Percentiles rank a stretch among this genome's conserved stretches.
Evolutionary conservation across 2,888 invertebrate genomes (phyloP).

Genomic region (Cryptophagus acutangulus): DNA sequence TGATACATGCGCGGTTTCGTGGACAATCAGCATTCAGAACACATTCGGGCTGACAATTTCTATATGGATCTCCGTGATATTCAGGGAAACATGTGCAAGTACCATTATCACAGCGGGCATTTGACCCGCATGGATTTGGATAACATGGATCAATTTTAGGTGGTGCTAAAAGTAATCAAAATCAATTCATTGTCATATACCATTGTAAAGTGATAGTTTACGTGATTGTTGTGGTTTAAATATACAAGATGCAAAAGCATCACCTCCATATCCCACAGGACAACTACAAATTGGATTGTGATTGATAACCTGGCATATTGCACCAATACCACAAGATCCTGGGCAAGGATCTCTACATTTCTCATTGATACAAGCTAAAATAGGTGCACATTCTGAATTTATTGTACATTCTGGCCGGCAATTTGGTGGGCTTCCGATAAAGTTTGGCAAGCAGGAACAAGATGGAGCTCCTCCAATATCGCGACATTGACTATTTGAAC

Average conservation of each 20-base stretch:
- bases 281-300: constrained; percentile 74
- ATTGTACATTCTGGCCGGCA: constrained; percentile 57
- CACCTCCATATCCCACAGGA: constrained; percentile 63
- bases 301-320: constrained; percentile 68
- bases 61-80: constrained; percentile 73
- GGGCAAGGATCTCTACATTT: constrained; percentile 78
- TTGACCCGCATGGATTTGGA: constrained; percentile 69
- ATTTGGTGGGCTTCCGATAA: constrained; percentile 62
- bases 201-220: constrained; percentile 26
- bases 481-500: constrained; percentile 55
- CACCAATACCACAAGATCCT: constrained; percentile 70
- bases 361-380: constrained; percentile 70
- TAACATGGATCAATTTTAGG: constrained; percentile 56
- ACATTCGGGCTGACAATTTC: constrained; percentile 69
- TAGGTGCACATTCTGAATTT: constrained; percentile 70
- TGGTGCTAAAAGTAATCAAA: constrained; percentile 38
- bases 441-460: constrained; percentile 66
- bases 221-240: constrained; percentile 33
- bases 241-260: constrained; percentile 61
- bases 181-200: constrained; percentile 4
- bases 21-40: constrained; percentile 66
- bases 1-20: constrained; percentile 62
- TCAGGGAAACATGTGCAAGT: constrained; percentile 70
- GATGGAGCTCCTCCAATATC: constrained; percentile 63
- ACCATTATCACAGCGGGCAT: constrained; percentile 68